These are phyloP conservation scores for Tachina grossa DNA, from an alignment of 2,888 invertebrate genomes.

Conservation along the genomic window DNA sequence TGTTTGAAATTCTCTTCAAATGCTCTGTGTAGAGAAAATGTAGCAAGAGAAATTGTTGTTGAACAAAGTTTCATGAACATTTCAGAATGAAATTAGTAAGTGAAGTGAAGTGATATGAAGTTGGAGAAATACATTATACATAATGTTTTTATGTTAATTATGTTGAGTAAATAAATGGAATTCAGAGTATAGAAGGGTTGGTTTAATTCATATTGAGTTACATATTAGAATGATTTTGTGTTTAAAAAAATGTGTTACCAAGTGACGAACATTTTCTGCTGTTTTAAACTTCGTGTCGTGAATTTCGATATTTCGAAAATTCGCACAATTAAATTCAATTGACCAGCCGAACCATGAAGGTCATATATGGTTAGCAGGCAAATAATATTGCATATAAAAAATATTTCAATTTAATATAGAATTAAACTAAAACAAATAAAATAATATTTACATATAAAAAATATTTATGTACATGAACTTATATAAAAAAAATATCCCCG, in stretches of 20 bases:
- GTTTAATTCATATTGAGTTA: neutral
- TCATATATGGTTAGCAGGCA: too few species aligned
- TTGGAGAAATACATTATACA: neutral
- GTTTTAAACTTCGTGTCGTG: too few species aligned
- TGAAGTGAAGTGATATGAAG: neutral
- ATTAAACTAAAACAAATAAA: too few species aligned
- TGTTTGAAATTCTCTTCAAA: conserved; percentile 8
- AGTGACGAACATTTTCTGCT: neutral
- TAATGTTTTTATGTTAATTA: conserved; percentile 1
- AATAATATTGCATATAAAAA: too few species aligned
- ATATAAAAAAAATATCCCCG: too few species aligned
- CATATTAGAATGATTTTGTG: neutral
- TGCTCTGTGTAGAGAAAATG: neutral
- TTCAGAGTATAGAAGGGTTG: neutral
- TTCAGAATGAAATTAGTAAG: conserved; percentile 27
- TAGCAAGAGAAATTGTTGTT: neutral
- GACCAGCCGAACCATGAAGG: too few species aligned
- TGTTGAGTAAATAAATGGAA: neutral
- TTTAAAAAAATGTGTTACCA: conserved; percentile 1
- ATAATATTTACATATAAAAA: too few species aligned
- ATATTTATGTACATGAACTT: too few species aligned
- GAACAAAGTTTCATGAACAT: neutral
- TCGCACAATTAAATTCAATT: too few species aligned
- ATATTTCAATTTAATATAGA: too few species aligned
- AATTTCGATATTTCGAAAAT: too few species aligned